These are phyloP conservation scores for Zophobas atratus DNA, from an alignment of 1,140 invertebrate genomes.

Conservation along the genomic window DNA sequence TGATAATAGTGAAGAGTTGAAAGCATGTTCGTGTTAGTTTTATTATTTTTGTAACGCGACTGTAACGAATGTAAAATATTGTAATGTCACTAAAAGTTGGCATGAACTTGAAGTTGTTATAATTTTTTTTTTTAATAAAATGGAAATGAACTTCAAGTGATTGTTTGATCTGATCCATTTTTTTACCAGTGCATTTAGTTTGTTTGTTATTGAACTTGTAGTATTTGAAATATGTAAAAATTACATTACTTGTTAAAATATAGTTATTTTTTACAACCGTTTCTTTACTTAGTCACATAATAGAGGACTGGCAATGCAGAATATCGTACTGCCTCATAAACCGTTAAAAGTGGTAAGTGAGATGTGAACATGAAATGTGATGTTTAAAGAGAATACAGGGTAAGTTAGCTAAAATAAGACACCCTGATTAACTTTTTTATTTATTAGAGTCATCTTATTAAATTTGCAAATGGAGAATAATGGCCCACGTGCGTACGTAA, in stretches of 20 bases:
- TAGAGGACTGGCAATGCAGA: no score
- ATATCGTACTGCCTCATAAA: no score
- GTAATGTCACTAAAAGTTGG: conserved; percentile 15
- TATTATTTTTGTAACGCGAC: conserved; percentile 36
- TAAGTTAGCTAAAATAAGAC: no score
- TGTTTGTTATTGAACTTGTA: conserved; percentile 29
- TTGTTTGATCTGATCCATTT: conserved; percentile 20
- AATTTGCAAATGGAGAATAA: no score
- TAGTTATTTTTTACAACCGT: conserved; percentile 29
- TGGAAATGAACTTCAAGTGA: conserved; percentile 13
- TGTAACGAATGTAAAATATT: conserved; percentile 15
- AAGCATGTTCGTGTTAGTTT: conserved; percentile 35
- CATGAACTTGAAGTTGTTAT: conserved; percentile 3
- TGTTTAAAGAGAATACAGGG: no score
- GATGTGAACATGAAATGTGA: no score
- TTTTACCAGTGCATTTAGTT: conserved; percentile 39
- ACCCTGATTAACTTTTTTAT: no score
- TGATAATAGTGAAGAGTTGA: conserved; percentile 29
- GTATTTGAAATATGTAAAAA: conserved; percentile 32
- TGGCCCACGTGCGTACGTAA: no score
- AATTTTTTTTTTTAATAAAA: conserved; percentile 11
- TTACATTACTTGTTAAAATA: conserved; percentile 40
- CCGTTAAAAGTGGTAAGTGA: no score
- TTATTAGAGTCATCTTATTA: no score
- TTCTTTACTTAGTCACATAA: no score